These are phyloP conservation scores for Donacobius atricapilla DNA, from an alignment of 2,113 vertebrate genomes.

Conservation along the genomic window DNA sequence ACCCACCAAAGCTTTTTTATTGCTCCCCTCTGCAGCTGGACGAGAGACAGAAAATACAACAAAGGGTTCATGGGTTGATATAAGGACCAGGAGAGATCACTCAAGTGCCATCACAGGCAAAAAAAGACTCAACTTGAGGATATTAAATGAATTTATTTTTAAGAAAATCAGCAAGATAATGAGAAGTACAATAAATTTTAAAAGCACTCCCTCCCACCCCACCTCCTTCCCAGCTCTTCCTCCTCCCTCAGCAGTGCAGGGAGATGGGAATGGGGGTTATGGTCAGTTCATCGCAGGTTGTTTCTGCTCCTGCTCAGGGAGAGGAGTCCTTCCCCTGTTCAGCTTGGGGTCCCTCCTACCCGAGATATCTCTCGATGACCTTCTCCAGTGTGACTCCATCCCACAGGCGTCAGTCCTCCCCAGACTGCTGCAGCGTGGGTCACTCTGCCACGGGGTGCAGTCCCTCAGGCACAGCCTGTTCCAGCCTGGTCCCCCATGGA, in stretches of 20 bases:
- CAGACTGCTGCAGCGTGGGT: neutral
- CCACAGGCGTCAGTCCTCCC: neutral
- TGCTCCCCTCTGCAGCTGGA: neutral
- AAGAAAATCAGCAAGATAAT: neutral
- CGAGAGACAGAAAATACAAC: neutral
- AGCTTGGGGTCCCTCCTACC: fast-evolving
- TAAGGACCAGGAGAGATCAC: neutral
- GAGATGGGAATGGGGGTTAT: neutral
- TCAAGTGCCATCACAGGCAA: neutral
- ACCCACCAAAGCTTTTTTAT: neutral
- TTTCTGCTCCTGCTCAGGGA: neutral
- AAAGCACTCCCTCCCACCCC: neutral
- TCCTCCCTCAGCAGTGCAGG: neutral
- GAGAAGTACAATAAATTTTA: neutral
- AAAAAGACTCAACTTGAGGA: neutral
- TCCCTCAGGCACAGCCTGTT: neutral
- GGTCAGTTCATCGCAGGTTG: neutral
- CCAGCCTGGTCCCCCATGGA: neutral
- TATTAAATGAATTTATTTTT: neutral
- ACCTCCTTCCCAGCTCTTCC: neutral
- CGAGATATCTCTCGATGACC: fast-evolving
- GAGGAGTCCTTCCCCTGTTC: neutral
- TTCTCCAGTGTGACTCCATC: neutral
- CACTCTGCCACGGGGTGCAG: neutral
- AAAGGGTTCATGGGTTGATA: neutral